Base-by-base conservation (phyloP, 2,888 invertebrate species). In the Pardosa pseudoannulata region DNA sequence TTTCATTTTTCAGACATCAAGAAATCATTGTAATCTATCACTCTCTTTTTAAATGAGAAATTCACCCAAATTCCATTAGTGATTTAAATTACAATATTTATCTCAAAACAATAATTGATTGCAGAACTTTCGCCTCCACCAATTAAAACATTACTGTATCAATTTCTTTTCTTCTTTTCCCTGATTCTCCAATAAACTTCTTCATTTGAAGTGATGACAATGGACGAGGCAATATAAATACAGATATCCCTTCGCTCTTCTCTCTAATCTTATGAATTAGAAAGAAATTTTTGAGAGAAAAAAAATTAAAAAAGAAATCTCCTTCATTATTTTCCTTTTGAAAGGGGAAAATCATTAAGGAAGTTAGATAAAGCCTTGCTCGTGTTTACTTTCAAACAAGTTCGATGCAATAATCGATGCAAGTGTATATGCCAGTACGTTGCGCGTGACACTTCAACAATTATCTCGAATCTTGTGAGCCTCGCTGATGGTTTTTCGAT, bases 341-440 rank as follows among this genome's bases (percentile, higher is more conserved):
- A 62, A 16, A 50, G 28, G 56, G 76, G 78, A 85, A n/a, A 85
- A 85, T 78, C 83, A 85, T 85, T 85, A 85, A 78, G 78, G 73
- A 73, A 72, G 67, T 41, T 41, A 65, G 73, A 78, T 78, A 76
- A 78, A 76, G 78, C 41, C 36, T 56, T 31, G 62, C 46, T 29
- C n/a, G 56, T 76, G 83, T 85, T 85, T 78, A 78, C 83, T 85
- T 85, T 79, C 83, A 78, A 85, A 75, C 72, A 85, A 85, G 67
- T 85, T 85, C 65, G 67, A 85, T 73, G 78, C 78, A 85, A 85
- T 85, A 85, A 85, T 85, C 83, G 73, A 85, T 85, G 83, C n/a
- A n/a, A n/a, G n/a, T n/a, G n/a, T n/a, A n/a, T 65, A 72, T 78
- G 41, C 19, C 9, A 36, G 28, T 62, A 31, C 46, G 27, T 64